phyloP scores from a whole-genome alignment of 2,113 vertebrate species.

The Megaceryle maxima region DNA sequence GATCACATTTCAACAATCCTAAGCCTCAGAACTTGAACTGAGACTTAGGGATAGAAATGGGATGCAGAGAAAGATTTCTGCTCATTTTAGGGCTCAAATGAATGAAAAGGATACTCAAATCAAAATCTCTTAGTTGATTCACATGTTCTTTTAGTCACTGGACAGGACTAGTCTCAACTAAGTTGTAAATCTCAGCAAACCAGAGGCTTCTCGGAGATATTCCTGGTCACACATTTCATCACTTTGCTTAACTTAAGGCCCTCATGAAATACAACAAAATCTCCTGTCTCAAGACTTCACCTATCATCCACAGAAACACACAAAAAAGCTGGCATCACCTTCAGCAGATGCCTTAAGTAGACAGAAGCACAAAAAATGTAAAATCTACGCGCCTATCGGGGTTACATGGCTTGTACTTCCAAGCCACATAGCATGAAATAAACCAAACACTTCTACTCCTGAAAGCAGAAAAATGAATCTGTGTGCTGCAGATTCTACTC shows the following conservation, averaged over 20 bases:
- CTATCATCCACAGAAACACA: background rate
- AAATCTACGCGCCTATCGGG: background rate
- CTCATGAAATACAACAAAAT: conserved; percentile 10
- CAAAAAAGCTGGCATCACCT: background rate
- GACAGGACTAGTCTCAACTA: background rate
- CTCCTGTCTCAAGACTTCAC: conserved; percentile 9
- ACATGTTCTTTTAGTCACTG: background rate
- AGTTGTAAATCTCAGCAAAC: background rate
- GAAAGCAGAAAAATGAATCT: background rate
- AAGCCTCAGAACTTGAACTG: background rate
- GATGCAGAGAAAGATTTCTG: background rate
- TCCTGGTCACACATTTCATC: background rate
- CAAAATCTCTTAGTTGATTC: background rate
- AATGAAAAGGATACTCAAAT: background rate
- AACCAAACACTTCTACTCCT: background rate
- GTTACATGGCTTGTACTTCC: background rate
- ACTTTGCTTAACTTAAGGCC: background rate
- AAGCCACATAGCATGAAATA: background rate
- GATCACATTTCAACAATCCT: background rate
- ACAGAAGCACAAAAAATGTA: background rate
- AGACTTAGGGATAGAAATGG: background rate
- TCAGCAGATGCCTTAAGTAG: background rate
- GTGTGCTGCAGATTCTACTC: background rate
- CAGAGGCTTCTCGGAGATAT: background rate
- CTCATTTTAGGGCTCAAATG: background rate